Evolutionary conservation across 1,140 invertebrate genomes (phyloP), one percentile per base, ranked within the genome.

Genomic region (Eriocheir sinensis): DNA sequence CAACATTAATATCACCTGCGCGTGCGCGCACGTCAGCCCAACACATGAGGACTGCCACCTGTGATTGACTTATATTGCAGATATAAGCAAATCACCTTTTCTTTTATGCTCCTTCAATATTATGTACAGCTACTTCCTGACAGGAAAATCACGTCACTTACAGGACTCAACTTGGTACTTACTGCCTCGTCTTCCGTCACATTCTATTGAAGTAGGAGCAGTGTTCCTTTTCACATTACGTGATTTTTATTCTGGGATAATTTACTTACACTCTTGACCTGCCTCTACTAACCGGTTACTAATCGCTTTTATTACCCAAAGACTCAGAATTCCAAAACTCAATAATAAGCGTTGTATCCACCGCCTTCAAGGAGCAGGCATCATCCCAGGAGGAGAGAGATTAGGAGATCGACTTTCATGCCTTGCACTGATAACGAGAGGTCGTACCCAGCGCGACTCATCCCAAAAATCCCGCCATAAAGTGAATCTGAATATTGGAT

Each of bases 401-500:
- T 72, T 72, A 72, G 60, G 3, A 72, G 60, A 72, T 72, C 60
- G 60, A 72, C 60, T 72, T n/a, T n/a, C 60, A 72, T n/a, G 27
- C 60, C 6, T n/a, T 72, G 60, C 60, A 0, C 27, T 72, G 60
- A 72, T 72, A 72, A 72, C 21, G 21, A 72, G 60, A 3, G n/a
- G 60, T 27, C 6, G 60, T 72, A 72, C 60, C 60, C 60, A 53
- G 27, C 0, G 1, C 60, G 60, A 72, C 12, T 72, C 27, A 72
- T n/a, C 1, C 60, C 60, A 72, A n/a, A 72, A 72, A 72, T 72
- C 60, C 60, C n/a, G 60, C 27, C 60, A 72, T 72, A 72, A 72
- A 72, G 60, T 72, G 60, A 72, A 72, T 72, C 60, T 72, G 60
- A 72, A 72, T 72, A 72, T 72, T 72, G 60, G 60, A 72, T 72